Conservation (phyloP, 2,888 invertebrate species). For the Tenthredo notha region DNA sequence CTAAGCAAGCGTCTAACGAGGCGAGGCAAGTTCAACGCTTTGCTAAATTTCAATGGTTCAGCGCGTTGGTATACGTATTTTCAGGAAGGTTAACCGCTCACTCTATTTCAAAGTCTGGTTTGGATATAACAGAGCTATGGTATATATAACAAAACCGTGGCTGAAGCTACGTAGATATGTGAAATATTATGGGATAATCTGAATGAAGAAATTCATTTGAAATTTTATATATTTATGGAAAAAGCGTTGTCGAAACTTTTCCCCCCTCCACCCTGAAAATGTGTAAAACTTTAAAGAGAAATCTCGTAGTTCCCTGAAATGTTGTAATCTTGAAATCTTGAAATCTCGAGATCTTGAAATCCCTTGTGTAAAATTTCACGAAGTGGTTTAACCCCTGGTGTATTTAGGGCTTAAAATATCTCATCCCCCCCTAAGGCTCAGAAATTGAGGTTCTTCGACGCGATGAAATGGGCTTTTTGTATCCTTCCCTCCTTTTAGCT, state of each 20-base stretch:
- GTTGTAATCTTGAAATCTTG: background rate
- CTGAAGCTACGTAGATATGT: background rate
- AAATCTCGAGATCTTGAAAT: background rate
- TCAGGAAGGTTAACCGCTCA: background rate
- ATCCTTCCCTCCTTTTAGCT: constrained; percentile 3
- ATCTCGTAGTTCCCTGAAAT: background rate
- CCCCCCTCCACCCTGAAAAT: too few species aligned
- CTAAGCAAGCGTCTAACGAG: constrained; percentile 13
- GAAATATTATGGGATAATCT: background rate
- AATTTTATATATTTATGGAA: background rate
- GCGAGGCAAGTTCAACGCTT: constrained; percentile 10
- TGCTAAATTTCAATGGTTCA: constrained; percentile 25
- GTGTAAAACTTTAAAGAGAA: background rate
- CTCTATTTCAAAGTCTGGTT: background rate
- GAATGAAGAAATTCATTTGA: background rate
- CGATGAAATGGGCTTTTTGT: background rate
- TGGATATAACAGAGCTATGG: background rate
- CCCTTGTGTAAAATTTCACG: background rate
- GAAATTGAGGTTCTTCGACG: constrained; percentile 5
- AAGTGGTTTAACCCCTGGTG: constrained; percentile 9
- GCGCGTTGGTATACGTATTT: constrained; percentile 16
- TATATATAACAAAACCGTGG: background rate
- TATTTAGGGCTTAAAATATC: background rate
- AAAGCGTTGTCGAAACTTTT: too few species aligned
- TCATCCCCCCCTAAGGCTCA: background rate